Conservation (phyloP, 1,140 invertebrate genomes). For the Drosophila malerkotliana region DNA sequence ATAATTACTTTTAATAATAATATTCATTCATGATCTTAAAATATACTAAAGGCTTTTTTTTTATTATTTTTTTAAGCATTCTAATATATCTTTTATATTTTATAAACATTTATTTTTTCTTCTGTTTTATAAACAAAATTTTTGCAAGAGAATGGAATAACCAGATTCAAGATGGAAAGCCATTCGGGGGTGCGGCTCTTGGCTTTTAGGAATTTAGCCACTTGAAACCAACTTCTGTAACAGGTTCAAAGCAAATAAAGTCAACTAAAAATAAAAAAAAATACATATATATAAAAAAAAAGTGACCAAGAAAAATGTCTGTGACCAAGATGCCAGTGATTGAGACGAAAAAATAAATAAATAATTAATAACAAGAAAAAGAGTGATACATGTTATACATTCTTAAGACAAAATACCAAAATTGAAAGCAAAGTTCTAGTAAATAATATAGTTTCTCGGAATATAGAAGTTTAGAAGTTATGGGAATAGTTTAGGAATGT, state of each 20-base stretch:
- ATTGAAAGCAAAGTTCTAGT: too few relatives aligned
- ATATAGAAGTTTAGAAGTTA: neutral
- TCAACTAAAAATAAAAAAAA: neutral
- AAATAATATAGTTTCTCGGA: neutral
- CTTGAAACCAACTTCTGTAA: slow-evolving; percentile 14
- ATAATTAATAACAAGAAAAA: neutral
- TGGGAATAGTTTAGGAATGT: neutral
- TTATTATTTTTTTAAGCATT: too few relatives aligned
- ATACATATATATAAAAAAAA: neutral
- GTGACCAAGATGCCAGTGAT: neutral
- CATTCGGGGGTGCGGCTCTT: slow-evolving; percentile 23
- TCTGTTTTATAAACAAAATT: neutral
- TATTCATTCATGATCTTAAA: too few relatives aligned
- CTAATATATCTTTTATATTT: too few relatives aligned
- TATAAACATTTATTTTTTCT: neutral
- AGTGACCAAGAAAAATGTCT: neutral
- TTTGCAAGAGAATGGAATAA: neutral
- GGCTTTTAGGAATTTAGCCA: slow-evolving; percentile 29
- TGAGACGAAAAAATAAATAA: neutral
- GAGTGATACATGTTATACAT: neutral
- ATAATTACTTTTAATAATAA: neutral
- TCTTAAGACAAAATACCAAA: neutral
- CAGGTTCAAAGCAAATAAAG: slow-evolving; percentile 22
- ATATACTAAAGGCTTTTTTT: too few relatives aligned
- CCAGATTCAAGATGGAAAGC: slow-evolving; percentile 27